A percentile compares a stretch with the other conserved stretches of the same genome.
phyloP scores from a whole-genome alignment of 35 echinoderm and acorn worm genomes.

The Ophiothrix spiculata region DNA sequence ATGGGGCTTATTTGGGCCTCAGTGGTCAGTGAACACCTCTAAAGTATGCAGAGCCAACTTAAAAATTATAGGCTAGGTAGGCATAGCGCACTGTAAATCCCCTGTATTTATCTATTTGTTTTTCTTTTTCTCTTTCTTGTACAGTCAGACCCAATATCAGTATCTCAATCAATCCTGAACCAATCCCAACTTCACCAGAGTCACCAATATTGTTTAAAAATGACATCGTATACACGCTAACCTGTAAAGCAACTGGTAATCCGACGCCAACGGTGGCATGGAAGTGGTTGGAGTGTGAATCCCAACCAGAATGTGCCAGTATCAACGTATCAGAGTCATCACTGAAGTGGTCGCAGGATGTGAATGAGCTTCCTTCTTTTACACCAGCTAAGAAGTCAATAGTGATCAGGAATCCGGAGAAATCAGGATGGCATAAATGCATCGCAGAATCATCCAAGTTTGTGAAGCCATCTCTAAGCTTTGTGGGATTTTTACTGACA shows the following conservation, averaged over 20 bases:
- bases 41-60: no score
- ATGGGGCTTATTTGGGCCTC: no score
- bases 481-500: neutral
- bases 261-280: slow-evolving; percentile 36
- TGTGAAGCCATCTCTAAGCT: neutral
- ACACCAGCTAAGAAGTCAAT: neutral
- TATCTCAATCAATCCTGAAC: slow-evolving; percentile 23
- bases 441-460: neutral
- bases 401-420: neutral
- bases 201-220: slow-evolving; percentile 28
- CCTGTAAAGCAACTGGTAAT: slow-evolving; percentile 43
- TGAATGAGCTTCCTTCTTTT: neutral
- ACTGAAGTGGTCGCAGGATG: neutral
- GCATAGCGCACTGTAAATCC: no score
- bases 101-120: no score
- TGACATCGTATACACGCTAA: slow-evolving; percentile 19
- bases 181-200: neutral
- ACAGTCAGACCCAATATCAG: slow-evolving; percentile 41
- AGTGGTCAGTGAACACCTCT: no score
- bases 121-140: neutral
- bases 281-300: slow-evolving; percentile 18
- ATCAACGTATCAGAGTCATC: neutral
- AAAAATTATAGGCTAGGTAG: no score
- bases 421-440: neutral
- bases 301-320: neutral